Evolutionary conservation across 2,888 invertebrate genomes (phyloP).

Genomic region (Hirtodrosophila histrioides): DNA sequence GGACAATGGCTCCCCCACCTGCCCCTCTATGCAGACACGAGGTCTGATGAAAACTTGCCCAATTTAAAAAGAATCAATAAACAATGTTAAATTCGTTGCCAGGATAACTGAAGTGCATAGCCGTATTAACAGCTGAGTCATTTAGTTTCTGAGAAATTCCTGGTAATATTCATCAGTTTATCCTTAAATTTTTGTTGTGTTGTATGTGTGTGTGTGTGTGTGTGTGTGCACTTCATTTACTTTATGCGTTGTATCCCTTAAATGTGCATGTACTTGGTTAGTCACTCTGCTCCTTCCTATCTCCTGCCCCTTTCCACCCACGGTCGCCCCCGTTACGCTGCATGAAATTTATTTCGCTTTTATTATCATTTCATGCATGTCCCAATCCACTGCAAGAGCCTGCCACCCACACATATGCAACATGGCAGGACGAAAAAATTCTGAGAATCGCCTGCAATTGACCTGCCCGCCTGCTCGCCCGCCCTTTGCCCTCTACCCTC

Average conservation of each 20-base stretch:
- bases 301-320: background rate
- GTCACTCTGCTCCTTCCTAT: constrained; percentile 45
- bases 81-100: constrained; percentile 11
- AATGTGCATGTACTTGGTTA: constrained; percentile 75
- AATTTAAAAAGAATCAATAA: constrained; percentile 41
- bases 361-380: constrained; percentile 75
- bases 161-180: constrained; percentile 38
- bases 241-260: constrained; percentile 73
- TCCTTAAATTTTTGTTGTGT: too few species aligned
- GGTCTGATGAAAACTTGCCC: background rate
- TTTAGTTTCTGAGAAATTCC: constrained; percentile 54
- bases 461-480: constrained; percentile 49
- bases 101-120: constrained; percentile 13
- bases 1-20: too few species aligned
- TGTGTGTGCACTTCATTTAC: constrained; percentile 72
- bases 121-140: constrained; percentile 56
- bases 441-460: constrained; percentile 76
- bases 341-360: constrained; percentile 77
- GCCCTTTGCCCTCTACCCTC: background rate
- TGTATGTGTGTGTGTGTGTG: constrained; percentile 21
- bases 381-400: background rate
- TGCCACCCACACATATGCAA: constrained; percentile 38
- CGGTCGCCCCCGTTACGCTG: constrained; percentile 52
- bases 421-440: constrained; percentile 53
- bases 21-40: too few species aligned